Conservation (phyloP, 1,140 invertebrate genomes). For the Formica selysi region DNA sequence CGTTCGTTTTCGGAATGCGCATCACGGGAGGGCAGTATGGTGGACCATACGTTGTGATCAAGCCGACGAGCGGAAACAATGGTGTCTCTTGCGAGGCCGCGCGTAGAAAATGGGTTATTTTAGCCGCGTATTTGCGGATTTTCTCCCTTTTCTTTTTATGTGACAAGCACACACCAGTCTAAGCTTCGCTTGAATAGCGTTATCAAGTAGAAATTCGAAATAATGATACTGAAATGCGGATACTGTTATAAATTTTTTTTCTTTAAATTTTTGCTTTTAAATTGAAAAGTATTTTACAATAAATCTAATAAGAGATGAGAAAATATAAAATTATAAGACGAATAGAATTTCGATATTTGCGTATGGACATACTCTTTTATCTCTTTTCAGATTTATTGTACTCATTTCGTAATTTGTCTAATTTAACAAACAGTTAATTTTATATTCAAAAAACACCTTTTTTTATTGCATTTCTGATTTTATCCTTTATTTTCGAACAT, state of each 20-base stretch:
- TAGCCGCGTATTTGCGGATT: not conserved
- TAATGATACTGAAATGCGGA: not conserved
- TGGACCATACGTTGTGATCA: constrained; percentile 36
- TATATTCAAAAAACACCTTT: not conserved
- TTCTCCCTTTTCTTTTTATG: not conserved
- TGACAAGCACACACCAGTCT: not conserved
- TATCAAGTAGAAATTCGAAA: not conserved
- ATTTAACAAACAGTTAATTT: not conserved
- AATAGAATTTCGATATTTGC: constrained; percentile 1
- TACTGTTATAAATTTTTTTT: not conserved
- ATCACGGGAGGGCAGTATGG: not conserved
- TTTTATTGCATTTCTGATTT: not conserved
- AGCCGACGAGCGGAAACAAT: constrained; percentile 1
- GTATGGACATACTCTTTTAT: not conserved
- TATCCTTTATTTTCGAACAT: constrained; percentile 5
- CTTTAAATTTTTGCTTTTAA: not conserved
- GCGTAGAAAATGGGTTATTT: not conserved
- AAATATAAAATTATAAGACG: not conserved
- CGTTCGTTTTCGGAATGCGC: constrained; percentile 17
- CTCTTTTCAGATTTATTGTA: not conserved
- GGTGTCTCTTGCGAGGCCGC: not conserved
- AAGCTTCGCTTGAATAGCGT: not conserved
- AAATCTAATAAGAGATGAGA: not conserved
- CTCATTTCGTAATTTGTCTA: not conserved
- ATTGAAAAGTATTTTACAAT: not conserved